These are phyloP conservation scores for Pteria penguin DNA, from an alignment of 2,888 invertebrate species.

Conservation along the genomic window DNA sequence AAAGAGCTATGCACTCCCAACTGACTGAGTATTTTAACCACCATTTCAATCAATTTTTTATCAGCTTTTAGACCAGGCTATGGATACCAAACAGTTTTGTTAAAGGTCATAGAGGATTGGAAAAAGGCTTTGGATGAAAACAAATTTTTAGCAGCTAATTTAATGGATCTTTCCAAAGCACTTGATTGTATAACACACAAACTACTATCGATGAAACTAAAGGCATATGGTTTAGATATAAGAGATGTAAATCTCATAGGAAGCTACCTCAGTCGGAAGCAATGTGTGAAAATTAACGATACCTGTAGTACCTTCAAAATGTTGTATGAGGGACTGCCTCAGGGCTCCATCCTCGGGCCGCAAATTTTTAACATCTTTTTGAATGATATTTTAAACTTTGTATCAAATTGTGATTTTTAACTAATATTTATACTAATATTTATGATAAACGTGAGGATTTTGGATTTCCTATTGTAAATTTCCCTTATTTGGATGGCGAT, in stretches of 20 bases:
- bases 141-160: conserved; percentile 10
- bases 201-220: conserved; percentile 23
- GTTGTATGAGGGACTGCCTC: no score
- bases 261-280: conserved; percentile 16
- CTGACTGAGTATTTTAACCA: conserved; percentile 24
- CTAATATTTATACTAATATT: no score
- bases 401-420: no score
- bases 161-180: conserved; percentile 30
- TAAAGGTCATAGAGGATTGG: conserved; percentile 26
- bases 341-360: no score
- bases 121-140: conserved; percentile 12
- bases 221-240: conserved; percentile 22
- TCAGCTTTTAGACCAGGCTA: conserved; percentile 21
- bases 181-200: conserved; percentile 32
- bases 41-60: no score
- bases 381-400: no score
- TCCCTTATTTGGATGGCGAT: no score
- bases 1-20: conserved; percentile 25
- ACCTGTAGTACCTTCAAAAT: no score
- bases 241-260: conserved; percentile 2
- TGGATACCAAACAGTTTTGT: conserved; percentile 16
- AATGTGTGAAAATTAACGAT: conserved; percentile 6
- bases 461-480: no score
- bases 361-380: no score
- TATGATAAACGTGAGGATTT: no score